Percentiles rank a stretch among this genome's conserved stretches.
Conservation (phyloP, 2,888 invertebrate species). For the Noctua janthe region DNA sequence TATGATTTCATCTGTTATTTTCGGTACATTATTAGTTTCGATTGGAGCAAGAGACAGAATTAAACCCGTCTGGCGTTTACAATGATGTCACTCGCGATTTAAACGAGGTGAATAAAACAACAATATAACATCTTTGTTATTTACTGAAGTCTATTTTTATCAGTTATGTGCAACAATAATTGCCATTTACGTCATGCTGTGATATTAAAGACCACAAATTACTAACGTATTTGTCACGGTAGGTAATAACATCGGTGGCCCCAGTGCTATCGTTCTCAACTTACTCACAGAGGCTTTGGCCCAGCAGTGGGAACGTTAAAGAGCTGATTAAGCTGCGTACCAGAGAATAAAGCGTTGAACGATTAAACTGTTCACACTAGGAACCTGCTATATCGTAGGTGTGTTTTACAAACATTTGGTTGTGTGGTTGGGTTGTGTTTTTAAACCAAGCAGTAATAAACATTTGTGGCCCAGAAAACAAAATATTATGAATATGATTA, state of each 20-base stretch:
- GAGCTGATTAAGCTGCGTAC: too few relatives aligned
- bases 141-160: constrained; percentile 26
- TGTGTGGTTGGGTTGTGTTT: too few relatives aligned
- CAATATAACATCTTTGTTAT: constrained; percentile 13
- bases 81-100: constrained; percentile 52
- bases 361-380: too few relatives aligned
- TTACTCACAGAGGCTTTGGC: too few relatives aligned
- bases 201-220: background rate
- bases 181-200: background rate
- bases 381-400: too few relatives aligned
- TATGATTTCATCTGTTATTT: constrained; percentile 56
- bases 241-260: background rate
- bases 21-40: constrained; percentile 38
- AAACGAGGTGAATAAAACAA: constrained; percentile 21
- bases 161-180: background rate
- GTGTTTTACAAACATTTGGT: too few relatives aligned
- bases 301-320: too few relatives aligned
- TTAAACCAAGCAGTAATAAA: too few relatives aligned
- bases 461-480: too few relatives aligned
- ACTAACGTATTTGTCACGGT: background rate
- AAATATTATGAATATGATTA: background rate
- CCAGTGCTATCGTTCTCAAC: too few relatives aligned
- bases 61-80: constrained; percentile 25
- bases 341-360: too few relatives aligned
- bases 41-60: constrained; percentile 52